phyloP scores from a whole-genome alignment of 2,797 vertebrate genomes.

The Periophthalmus magnuspinnatus region DNA sequence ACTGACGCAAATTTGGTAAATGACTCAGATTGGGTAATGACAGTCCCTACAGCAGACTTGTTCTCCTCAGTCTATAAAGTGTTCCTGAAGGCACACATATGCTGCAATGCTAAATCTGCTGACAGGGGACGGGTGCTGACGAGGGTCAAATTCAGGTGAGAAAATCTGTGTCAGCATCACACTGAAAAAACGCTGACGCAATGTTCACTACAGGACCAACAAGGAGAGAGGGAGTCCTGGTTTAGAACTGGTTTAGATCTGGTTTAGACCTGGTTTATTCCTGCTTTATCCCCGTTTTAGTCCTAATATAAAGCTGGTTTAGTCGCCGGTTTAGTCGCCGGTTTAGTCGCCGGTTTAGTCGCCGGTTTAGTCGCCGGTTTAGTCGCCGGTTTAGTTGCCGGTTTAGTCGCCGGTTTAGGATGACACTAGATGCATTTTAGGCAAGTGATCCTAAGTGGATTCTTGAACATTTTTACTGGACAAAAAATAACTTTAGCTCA shows the following conservation, averaged over 20 bases:
- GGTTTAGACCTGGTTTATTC: background rate
- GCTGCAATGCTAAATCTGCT: background rate
- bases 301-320: background rate
- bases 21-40: background rate
- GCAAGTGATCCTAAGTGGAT: too few relatives aligned
- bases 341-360: too few relatives aligned
- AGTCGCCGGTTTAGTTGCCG: too few relatives aligned
- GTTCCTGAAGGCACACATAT: too few relatives aligned
- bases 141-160: conserved; percentile 16
- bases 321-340: too few relatives aligned
- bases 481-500: background rate
- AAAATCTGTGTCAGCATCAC: conserved; percentile 2
- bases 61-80: background rate
- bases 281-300: background rate
- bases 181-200: conserved; percentile 4
- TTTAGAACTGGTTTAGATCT: background rate
- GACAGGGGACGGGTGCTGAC: conserved; percentile 21
- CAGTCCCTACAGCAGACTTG: background rate
- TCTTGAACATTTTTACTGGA: too few relatives aligned
- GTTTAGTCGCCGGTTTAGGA: background rate
- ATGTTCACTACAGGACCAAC: background rate
- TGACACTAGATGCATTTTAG: too few relatives aligned
- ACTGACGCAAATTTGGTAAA: too few relatives aligned
- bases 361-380: too few relatives aligned
- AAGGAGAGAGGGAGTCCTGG: background rate